phyloP scores from a whole-genome alignment of 2,113 vertebrate genomes.

The Cettia cetti region DNA sequence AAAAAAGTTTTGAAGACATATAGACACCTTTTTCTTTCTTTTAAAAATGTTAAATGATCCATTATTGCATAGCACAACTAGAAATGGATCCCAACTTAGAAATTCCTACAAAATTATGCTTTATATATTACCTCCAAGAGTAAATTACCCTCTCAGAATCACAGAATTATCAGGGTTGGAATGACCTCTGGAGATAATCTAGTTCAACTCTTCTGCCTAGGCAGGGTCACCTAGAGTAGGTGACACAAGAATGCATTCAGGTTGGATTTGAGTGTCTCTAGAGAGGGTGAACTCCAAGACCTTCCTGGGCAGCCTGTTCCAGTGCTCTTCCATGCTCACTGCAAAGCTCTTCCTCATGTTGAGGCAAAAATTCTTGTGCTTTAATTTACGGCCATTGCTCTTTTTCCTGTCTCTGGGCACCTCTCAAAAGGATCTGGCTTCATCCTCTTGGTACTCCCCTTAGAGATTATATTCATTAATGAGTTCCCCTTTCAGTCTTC shows the following conservation, averaged over 20 bases:
- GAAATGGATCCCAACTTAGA: not conserved
- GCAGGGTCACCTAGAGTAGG: not conserved
- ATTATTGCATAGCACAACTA: not conserved
- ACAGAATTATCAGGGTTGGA: not conserved
- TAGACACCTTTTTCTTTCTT: not conserved
- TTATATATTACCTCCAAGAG: not conserved
- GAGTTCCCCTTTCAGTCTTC: not conserved
- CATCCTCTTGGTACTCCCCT: not conserved
- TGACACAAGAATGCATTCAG: not conserved
- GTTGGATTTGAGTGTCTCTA: not conserved
- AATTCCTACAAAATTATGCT: not conserved
- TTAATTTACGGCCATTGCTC: fast-evolving
- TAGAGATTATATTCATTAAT: not conserved
- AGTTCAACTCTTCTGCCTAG: not conserved
- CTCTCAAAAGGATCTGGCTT: not conserved
- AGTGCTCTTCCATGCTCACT: not conserved
- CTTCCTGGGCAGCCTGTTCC: not conserved
- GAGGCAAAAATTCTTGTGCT: not conserved
- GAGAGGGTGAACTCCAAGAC: not conserved
- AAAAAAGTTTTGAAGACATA: not conserved
- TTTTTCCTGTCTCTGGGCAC: fast-evolving
- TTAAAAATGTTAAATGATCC: not conserved
- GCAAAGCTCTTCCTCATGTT: not conserved
- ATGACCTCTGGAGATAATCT: not conserved
- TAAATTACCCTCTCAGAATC: not conserved